Conservation (phyloP, 1,140 invertebrate genomes). For the Lerema accius region DNA sequence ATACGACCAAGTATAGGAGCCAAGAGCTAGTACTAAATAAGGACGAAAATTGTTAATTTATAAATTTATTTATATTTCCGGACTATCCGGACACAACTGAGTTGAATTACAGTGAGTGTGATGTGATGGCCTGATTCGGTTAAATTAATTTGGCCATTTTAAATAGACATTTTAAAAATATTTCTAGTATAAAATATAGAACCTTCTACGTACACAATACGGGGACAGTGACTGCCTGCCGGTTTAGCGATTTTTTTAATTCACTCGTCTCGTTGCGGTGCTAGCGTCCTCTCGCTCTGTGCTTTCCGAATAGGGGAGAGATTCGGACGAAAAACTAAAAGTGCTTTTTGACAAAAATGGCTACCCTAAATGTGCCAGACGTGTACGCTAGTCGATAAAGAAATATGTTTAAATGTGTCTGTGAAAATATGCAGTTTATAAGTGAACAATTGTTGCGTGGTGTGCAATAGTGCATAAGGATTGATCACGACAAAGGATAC, state of each 20-base stretch:
- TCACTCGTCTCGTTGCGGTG: conserved; percentile 61
- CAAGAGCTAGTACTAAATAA: conserved; percentile 52
- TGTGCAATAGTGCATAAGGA: conserved; percentile 78
- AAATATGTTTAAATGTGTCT: conserved; percentile 66
- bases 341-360: conserved; percentile 79
- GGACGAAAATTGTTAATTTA: conserved; percentile 51
- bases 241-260: conserved; percentile 68
- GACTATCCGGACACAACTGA: conserved; percentile 46
- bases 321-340: conserved; percentile 60
- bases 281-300: conserved; percentile 70
- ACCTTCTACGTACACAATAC: conserved; percentile 6
- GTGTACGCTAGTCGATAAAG: conserved; percentile 64
- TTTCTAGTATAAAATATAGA: conserved; percentile 15
- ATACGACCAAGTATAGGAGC: conserved; percentile 59
- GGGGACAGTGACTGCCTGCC: conserved; percentile 40
- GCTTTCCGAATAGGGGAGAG: conserved; percentile 59
- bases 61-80: conserved; percentile 56
- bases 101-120: conserved; percentile 39
- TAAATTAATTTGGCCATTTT: conserved; percentile 3
- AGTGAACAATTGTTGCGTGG: conserved; percentile 80
- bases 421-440: conserved; percentile 79
- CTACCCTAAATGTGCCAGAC: conserved; percentile 62
- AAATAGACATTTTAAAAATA: conserved; percentile 10
- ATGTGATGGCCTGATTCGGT: conserved; percentile 19
- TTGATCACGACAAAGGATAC: conserved; percentile 78